Percentiles rank a stretch among this genome's conserved stretches.
phyloP scores from a whole-genome alignment of 1,140 invertebrate genomes.

The Gonioctena quinquepunctata region DNA sequence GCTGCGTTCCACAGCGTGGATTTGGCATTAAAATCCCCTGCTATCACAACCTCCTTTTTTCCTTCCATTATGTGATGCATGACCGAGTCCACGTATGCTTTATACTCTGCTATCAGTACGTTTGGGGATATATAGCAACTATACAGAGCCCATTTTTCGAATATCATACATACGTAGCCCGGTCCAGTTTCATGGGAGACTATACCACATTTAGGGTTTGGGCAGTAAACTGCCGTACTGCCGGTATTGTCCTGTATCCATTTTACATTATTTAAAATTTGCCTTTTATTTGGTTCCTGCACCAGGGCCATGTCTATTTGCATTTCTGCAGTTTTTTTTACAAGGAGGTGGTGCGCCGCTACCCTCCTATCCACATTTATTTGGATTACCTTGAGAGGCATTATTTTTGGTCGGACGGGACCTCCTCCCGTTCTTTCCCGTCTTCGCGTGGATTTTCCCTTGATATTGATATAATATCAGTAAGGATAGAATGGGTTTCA shows the following conservation, averaged over 20 bases:
- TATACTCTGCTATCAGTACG: not conserved
- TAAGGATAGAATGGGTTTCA: not conserved
- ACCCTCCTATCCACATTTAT: not conserved
- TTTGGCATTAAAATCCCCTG: conserved; percentile 16
- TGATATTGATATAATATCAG: not conserved
- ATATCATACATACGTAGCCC: not conserved
- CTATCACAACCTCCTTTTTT: not conserved
- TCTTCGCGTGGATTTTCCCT: not conserved
- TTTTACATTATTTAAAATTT: not conserved
- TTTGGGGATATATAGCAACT: conserved; percentile 14
- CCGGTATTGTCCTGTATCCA: not conserved
- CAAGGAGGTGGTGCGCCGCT: not conserved
- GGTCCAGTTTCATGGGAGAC: not conserved
- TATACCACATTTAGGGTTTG: not conserved
- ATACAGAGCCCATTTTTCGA: not conserved
- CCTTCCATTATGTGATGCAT: not conserved
- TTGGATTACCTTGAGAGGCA: not conserved
- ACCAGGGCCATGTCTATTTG: not conserved
- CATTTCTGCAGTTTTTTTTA: not conserved
- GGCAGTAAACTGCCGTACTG: not conserved
- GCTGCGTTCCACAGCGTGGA: not conserved
- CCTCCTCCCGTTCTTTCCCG: not conserved
- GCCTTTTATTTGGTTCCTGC: not conserved
- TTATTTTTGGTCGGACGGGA: not conserved
- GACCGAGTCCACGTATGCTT: not conserved